A percentile compares a stretch with the other conserved stretches of the same genome.
phyloP scores from a whole-genome alignment of 2,797 vertebrate genomes.

The Anniella stebbinsi region DNA sequence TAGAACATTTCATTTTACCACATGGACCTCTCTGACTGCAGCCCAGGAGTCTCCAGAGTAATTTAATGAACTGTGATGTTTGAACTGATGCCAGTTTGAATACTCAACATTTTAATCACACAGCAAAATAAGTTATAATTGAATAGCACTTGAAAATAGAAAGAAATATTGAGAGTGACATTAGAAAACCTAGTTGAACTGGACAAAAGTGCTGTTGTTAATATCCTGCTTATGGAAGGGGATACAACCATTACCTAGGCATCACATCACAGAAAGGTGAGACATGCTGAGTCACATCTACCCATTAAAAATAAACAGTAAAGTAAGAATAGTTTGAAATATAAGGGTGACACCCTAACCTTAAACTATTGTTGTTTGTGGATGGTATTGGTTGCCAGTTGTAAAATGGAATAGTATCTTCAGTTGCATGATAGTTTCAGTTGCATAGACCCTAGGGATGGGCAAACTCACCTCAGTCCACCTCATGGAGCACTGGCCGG shows the following conservation, averaged over 20 bases:
- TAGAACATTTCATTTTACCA: slow-evolving; percentile 74
- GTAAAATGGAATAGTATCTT: too few species aligned
- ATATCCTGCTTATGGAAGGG: not conserved
- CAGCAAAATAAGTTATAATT: slow-evolving; percentile 65
- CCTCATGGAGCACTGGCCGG: too few species aligned
- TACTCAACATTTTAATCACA: slow-evolving; percentile 70
- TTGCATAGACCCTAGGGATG: too few species aligned
- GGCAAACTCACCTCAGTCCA: too few species aligned
- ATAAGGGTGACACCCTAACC: not conserved
- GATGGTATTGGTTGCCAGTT: too few species aligned
- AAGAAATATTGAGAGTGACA: slow-evolving; percentile 37
- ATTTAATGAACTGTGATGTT: slow-evolving; percentile 71
- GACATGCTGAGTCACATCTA: not conserved
- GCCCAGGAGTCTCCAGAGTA: slow-evolving; percentile 67
- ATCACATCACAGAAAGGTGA: not conserved
- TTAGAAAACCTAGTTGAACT: slow-evolving; percentile 24
- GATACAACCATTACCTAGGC: slow-evolving; percentile 5
- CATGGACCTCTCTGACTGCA: slow-evolving; percentile 58
- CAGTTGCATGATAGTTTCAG: too few species aligned
- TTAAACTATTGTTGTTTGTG: not conserved
- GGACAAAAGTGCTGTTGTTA: slow-evolving; percentile 42
- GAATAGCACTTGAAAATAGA: slow-evolving; percentile 58
- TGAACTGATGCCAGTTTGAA: slow-evolving; percentile 72
- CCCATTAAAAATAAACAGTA: not conserved
- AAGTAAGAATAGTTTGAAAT: not conserved